phyloP scores from a whole-genome alignment of 2,888 invertebrate species.

The Abrostola tripartita region DNA sequence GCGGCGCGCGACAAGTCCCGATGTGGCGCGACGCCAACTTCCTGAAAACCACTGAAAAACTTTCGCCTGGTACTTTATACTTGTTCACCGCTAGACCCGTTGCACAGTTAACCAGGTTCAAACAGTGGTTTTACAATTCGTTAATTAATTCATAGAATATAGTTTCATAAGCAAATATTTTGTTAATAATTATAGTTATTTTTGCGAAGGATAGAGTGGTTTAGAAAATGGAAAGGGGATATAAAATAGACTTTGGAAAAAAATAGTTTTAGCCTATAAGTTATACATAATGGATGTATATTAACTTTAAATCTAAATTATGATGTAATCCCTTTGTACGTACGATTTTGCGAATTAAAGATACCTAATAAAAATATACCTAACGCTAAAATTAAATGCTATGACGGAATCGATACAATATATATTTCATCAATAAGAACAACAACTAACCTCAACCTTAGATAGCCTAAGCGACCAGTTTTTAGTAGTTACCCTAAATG shows the following conservation, averaged over 20 bases:
- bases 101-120: slow-evolving; percentile 23
- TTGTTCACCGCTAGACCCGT: slow-evolving; percentile 26
- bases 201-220: too few species aligned
- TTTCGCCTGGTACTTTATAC: slow-evolving; percentile 45
- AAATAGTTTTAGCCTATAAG: too few species aligned
- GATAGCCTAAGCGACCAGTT: slow-evolving; percentile 14
- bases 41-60: slow-evolving; percentile 56
- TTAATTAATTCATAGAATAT: neutral
- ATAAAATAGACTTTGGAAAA: too few species aligned
- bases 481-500: slow-evolving; percentile 32
- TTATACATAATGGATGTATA: too few species aligned
- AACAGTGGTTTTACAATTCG: neutral
- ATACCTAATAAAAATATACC: too few species aligned
- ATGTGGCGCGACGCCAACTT: slow-evolving; percentile 59
- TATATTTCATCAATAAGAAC: neutral
- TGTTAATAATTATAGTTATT: too few species aligned
- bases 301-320: too few species aligned
- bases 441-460: slow-evolving; percentile 7
- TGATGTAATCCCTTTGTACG: too few species aligned
- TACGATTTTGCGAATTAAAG: too few species aligned
- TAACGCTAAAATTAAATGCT: too few species aligned
- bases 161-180: too few species aligned
- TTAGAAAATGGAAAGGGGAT: too few species aligned
- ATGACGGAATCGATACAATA: neutral
- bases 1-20: slow-evolving; percentile 35